These are phyloP conservation scores for Saxidomus purpurata DNA, from an alignment of 1,140 invertebrate genomes.

Conservation along the genomic window DNA sequence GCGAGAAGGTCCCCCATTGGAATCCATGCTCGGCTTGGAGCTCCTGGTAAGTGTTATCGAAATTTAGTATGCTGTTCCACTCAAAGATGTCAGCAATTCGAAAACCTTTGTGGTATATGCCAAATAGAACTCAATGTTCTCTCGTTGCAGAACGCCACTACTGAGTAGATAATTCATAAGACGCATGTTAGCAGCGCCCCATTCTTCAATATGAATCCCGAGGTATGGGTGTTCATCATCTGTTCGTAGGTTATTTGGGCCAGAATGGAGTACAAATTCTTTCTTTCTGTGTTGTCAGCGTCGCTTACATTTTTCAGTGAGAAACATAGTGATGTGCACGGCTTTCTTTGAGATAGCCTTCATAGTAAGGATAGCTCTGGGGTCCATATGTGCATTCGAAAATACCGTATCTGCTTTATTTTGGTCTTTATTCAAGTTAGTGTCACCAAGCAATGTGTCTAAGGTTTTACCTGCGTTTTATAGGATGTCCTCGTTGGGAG, in stretches of 20 bases:
- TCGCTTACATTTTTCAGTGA: conserved; percentile 17
- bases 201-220: conserved; percentile 15
- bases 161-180: neutral
- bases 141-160: neutral
- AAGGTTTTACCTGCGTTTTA: too few species aligned
- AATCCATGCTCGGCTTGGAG: neutral
- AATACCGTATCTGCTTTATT: neutral
- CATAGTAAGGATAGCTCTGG: neutral
- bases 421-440: neutral
- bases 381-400: neutral
- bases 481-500: neutral
- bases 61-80: conserved; percentile 27
- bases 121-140: conserved; percentile 5
- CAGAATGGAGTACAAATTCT: neutral
- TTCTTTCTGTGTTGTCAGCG: neutral
- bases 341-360: neutral
- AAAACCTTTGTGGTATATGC: conserved; percentile 24
- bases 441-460: neutral
- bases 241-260: neutral
- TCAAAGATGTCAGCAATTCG: conserved; percentile 27
- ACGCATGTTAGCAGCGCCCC: conserved; percentile 28
- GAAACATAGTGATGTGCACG: neutral
- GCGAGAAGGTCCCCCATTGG: conserved; percentile 11
- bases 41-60: conserved; percentile 1
- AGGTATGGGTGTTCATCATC: conserved; percentile 39